Evolutionary conservation across 2,888 invertebrate species (phyloP).

Genomic region (Clunio marinus): DNA sequence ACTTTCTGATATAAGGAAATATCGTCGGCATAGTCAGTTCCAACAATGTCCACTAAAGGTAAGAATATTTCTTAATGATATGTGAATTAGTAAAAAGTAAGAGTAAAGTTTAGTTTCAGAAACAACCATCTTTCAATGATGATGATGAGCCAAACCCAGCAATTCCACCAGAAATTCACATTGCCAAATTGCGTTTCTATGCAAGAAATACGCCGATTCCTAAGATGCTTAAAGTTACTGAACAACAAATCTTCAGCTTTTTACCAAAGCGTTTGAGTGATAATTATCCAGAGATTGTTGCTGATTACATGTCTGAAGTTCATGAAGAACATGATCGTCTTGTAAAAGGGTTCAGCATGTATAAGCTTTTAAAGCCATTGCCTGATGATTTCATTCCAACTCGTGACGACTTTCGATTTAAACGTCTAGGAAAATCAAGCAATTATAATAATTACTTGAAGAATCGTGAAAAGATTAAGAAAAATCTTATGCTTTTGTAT

Average conservation of each 20-base stretch:
- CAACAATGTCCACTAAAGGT: constrained; percentile 23
- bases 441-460: constrained; percentile 57
- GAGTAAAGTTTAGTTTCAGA: constrained; percentile 47
- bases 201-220: constrained; percentile 59
- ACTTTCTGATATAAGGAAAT: constrained; percentile 47
- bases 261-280: constrained; percentile 56
- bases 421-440: constrained; percentile 60
- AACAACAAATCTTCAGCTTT: constrained; percentile 58
- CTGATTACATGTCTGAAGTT: constrained; percentile 53
- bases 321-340: constrained; percentile 58
- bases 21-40: constrained; percentile 41
- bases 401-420: constrained; percentile 52
- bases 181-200: constrained; percentile 56
- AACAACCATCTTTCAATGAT: constrained; percentile 43
- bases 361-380: constrained; percentile 58
- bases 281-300: constrained; percentile 55
- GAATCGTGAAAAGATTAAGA: constrained; percentile 56
- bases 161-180: constrained; percentile 54
- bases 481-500: constrained; percentile 59
- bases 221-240: constrained; percentile 59
- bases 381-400: constrained; percentile 54
- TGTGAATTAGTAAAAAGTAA: constrained; percentile 35
- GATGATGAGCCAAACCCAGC: constrained; percentile 52
- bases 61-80: too few species aligned
- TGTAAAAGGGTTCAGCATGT: constrained; percentile 61